Base-by-base conservation (phyloP, 2,888 invertebrate genomes). In the Euphydryas editha region DNA sequence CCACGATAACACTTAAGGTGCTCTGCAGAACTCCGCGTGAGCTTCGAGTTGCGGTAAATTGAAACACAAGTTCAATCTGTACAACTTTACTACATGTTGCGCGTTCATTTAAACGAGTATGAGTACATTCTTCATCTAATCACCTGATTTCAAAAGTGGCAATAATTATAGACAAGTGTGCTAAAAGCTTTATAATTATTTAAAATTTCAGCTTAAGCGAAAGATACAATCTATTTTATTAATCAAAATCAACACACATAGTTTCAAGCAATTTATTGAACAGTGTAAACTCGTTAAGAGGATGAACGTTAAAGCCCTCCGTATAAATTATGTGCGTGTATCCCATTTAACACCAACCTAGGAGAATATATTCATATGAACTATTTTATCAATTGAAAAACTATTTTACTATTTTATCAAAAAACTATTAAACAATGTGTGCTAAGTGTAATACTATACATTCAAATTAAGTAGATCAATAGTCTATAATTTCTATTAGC, bases 261-360 rank as follows among this genome's bases (percentile, higher is more conserved):
- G 82, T 83, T 83, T 78, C 75, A 81, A 82, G 81, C 79, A 85
- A 87, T 88, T 88, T 87, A 87, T 87, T 81, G 83, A 84, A 84
- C 82, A 85, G 80, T 79, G 78, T 68, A 76, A 84, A 78, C 84
- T 85, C 85, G 83, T 87, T 86, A 87, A 82, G 82, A 81, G 88
- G 86, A 87, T 88, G 83, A 84, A 76, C 78, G 79, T 75, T 79
- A 84, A 87, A 85, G 83, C 85, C 81, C 79, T 80, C 76, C 67
- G 77, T 81, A 84, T 79, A 87, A 85, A 86, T 85, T 84, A 85
- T 84, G 80, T 79, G 76, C 78, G 76, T 77, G 78, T 80, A 76
- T 80, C 73, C 79, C 78, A 79, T 79, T 81, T 82, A 80, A 81
- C 80, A 78, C 78, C 80, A 82, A 67, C 69, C 68, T 51, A 46